Evolutionary conservation across 1,140 invertebrate genomes (phyloP).

Genomic region (Antheraea mylitta): DNA sequence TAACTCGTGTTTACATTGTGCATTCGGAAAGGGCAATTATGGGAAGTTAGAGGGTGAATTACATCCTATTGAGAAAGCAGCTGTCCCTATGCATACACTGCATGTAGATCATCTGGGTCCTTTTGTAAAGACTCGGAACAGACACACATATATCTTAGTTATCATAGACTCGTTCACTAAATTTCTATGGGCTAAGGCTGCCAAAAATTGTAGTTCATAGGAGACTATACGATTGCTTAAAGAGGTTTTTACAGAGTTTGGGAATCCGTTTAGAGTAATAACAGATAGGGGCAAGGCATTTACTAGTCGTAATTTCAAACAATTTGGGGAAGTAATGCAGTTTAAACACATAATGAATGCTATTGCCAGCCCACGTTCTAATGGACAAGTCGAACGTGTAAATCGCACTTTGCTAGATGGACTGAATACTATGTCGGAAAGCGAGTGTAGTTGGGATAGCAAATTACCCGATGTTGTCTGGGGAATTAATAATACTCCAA

Average conservation of each 20-base stretch:
- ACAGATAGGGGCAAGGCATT: conserved; percentile 39
- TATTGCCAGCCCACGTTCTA: neutral
- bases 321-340: conserved; percentile 22
- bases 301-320: conserved; percentile 31
- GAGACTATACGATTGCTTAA: conserved; percentile 30
- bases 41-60: conserved; percentile 31
- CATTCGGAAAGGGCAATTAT: conserved; percentile 25
- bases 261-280: conserved; percentile 33
- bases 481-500: conserved; percentile 1
- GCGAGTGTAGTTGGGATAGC: neutral
- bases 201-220: conserved; percentile 26
- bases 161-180: conserved; percentile 48
- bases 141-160: conserved; percentile 35
- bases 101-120: conserved; percentile 49
- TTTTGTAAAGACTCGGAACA: conserved; percentile 31
- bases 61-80: conserved; percentile 35
- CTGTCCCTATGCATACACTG: conserved; percentile 37
- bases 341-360: conserved; percentile 25
- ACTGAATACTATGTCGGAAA: neutral
- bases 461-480: neutral
- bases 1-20: conserved; percentile 29
- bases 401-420: neutral
- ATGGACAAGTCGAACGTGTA: conserved; percentile 2
- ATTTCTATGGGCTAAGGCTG: conserved; percentile 34
- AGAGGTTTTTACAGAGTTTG: conserved; percentile 31